A percentile compares a stretch with the other conserved stretches of the same genome.
Evolutionary conservation across 1,140 invertebrate species (phyloP).

Genomic region (Philotrypesis tridentata): DNA sequence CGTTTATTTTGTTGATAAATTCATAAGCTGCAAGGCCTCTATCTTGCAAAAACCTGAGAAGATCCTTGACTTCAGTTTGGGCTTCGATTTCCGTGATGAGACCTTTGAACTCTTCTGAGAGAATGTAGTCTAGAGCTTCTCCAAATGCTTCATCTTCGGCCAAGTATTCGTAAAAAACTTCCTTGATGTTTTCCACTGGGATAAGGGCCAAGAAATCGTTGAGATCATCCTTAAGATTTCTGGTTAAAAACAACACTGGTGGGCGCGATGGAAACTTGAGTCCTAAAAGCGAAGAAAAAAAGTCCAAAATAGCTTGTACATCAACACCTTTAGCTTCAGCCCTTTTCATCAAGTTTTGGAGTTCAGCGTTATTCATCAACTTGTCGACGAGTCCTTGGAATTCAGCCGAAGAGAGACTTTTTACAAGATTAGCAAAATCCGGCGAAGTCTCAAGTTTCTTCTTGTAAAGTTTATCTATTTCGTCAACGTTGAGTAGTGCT

Average conservation of each 20-base stretch:
- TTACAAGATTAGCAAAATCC: slow-evolving; percentile 35
- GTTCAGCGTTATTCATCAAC: not conserved
- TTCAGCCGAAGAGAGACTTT: slow-evolving; percentile 47
- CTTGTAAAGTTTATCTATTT: slow-evolving; percentile 7
- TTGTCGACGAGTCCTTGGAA: slow-evolving; percentile 46
- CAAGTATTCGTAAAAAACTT: slow-evolving; percentile 28
- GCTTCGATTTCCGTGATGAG: slow-evolving; percentile 40
- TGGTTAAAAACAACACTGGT: not conserved
- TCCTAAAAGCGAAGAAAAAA: slow-evolving; percentile 45
- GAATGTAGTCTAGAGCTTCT: slow-evolving; percentile 47
- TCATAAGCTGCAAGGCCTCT: slow-evolving; percentile 50
- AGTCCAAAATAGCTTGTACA: slow-evolving; percentile 3
- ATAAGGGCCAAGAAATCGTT: slow-evolving; percentile 53
- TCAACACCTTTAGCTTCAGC: slow-evolving; percentile 42
- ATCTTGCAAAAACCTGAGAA: slow-evolving; percentile 50
- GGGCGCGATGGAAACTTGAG: slow-evolving; percentile 37
- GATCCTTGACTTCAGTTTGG: slow-evolving; percentile 50
- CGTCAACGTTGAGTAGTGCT: slow-evolving; percentile 29
- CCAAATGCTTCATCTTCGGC: slow-evolving; percentile 50
- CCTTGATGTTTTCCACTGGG: slow-evolving; percentile 42
- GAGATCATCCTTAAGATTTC: slow-evolving; percentile 42
- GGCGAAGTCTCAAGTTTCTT: slow-evolving; percentile 51
- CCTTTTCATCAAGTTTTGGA: slow-evolving; percentile 15
- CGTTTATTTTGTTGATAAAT: slow-evolving; percentile 52
- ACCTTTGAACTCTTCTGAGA: slow-evolving; percentile 48